Conservation (phyloP, 2,797 vertebrate genomes). For the Graptemys geographica region DNA sequence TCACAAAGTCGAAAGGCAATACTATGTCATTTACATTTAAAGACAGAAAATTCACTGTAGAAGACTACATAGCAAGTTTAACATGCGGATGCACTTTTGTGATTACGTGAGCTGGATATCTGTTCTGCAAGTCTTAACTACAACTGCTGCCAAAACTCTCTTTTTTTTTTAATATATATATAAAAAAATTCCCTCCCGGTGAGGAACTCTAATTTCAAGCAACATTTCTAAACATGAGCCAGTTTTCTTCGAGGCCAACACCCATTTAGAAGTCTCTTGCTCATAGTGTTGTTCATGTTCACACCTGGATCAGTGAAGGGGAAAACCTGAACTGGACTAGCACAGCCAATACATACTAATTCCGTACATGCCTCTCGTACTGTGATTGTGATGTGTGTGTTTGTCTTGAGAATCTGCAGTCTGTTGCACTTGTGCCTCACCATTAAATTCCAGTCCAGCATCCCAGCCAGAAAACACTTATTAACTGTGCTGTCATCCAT, state of each 20-base stretch:
- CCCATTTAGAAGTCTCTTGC: constrained; percentile 21
- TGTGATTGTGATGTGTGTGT: constrained; percentile 38
- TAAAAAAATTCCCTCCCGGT: not conserved
- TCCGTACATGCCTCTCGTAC: constrained; percentile 40
- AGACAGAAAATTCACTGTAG: constrained; percentile 41
- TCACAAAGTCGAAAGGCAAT: constrained; percentile 35
- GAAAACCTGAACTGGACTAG: constrained; percentile 53
- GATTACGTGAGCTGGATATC: constrained; percentile 64
- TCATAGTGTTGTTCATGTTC: constrained; percentile 50
- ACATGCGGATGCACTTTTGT: constrained; percentile 58
- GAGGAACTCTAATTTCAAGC: constrained; percentile 33
- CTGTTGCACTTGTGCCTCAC: constrained; percentile 61
- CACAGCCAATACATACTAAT: constrained; percentile 28
- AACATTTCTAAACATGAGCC: not conserved
- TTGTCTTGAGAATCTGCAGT: constrained; percentile 74
- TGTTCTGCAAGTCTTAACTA: constrained; percentile 65
- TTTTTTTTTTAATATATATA: constrained; percentile 2
- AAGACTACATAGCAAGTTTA: constrained; percentile 40
- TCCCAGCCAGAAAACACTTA: constrained; percentile 84
- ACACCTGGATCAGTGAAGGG: constrained; percentile 58
- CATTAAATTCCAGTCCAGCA: constrained; percentile 77
- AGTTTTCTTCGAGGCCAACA: not conserved
- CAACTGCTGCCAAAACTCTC: constrained; percentile 58
- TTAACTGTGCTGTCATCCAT: constrained; percentile 91
- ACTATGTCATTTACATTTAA: constrained; percentile 45